Evolutionary conservation across 2,113 vertebrate species (phyloP).

Genomic region (Ploceus nigricollis): DNA sequence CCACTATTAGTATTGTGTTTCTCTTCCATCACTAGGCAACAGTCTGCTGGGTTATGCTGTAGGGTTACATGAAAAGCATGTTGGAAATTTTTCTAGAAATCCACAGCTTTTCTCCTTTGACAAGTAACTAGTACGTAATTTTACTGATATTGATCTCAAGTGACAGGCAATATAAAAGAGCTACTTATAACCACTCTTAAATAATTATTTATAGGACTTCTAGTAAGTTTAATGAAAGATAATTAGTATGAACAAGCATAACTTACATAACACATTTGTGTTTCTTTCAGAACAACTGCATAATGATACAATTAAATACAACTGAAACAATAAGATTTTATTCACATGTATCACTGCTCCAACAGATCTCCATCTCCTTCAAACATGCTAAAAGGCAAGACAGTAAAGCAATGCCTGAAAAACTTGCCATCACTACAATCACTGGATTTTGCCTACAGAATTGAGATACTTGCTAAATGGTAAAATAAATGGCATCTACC

Average conservation of each 20-base stretch:
- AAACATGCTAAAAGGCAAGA: background rate
- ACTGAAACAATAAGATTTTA: background rate
- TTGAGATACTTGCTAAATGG: background rate
- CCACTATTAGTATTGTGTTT: background rate
- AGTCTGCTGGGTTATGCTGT: background rate
- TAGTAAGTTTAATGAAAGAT: background rate
- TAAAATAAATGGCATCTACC: background rate
- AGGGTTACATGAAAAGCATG: background rate
- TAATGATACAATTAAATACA: background rate
- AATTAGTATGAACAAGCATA: background rate
- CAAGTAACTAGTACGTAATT: background rate
- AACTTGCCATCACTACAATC: background rate
- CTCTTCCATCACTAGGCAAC: background rate
- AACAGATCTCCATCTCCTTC: background rate
- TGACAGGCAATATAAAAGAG: background rate
- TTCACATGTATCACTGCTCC: background rate
- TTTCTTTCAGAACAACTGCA: background rate
- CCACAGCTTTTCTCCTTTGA: background rate
- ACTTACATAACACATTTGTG: background rate
- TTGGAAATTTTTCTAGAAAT: background rate
- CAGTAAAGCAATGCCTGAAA: background rate
- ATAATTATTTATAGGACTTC: background rate
- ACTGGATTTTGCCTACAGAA: background rate
- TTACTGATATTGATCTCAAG: background rate
- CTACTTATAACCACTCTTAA: background rate